These are phyloP conservation scores for pig (Sus scrofa) DNA, from an alignment of 2,113 vertebrate genomes.

Conservation along the genomic window T2T-Sscrofa CM000826.6:138888501-138889000, in stretches of 20 bases:
- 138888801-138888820: not conserved
- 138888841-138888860: not conserved
- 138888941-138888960: not conserved
- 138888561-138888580: not conserved
- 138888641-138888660: not conserved
- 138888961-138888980: not conserved
- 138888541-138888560: not conserved
- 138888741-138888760: not conserved
- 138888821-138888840: not conserved
- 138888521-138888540: not conserved
- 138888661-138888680: too few relatives aligned
- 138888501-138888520: not conserved
- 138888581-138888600: not conserved
- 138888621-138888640: not conserved
- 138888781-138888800: not conserved
- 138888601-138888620: not conserved
- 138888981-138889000: not conserved
- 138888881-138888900: not conserved
- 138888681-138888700: not conserved
- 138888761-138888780: not conserved
- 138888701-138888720: not conserved
- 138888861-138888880: not conserved
- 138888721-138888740: not conserved
- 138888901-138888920: not conserved
- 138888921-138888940: constrained; percentile 27